These are phyloP conservation scores for Hyalella azteca DNA, from an alignment of 2,888 invertebrate genomes.

Conservation along the genomic window DNA sequence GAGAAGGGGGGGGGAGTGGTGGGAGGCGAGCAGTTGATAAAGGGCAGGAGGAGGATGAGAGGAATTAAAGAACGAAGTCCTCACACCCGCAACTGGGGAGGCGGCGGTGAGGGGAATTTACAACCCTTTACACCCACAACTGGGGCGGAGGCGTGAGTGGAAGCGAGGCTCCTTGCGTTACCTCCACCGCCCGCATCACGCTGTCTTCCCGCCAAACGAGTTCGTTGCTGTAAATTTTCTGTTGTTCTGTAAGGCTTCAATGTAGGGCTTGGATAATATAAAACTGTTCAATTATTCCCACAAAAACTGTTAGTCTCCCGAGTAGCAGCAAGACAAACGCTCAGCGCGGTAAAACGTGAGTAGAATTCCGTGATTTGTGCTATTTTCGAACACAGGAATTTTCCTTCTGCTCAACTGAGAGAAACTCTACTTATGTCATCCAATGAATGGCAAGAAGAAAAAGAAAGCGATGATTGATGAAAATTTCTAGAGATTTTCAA, in stretches of 20 bases:
- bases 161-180: neutral
- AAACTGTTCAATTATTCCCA: too few species aligned
- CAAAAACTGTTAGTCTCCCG: too few species aligned
- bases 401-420: too few species aligned
- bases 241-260: too few species aligned
- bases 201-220: neutral
- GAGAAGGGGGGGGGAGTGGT: neutral
- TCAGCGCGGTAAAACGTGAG: too few species aligned
- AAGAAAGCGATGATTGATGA: neutral
- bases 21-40: neutral
- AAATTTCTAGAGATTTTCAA: neutral
- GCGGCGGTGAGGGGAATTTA: too few species aligned
- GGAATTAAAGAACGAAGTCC: neutral
- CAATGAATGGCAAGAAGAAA: neutral
- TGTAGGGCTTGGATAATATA: too few species aligned
- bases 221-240: too few species aligned
- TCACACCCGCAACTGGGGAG: conserved; percentile 13
- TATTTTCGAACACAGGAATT: too few species aligned
- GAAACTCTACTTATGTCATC: neutral
- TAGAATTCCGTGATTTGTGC: too few species aligned
- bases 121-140: neutral
- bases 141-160: too few species aligned
- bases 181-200: neutral
- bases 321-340: too few species aligned
- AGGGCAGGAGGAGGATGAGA: neutral